Evolutionary conservation across 2,797 vertebrate species (phyloP), one percentile per base, ranked within the genome.

Genomic region (Catharus ustulatus): DNA sequence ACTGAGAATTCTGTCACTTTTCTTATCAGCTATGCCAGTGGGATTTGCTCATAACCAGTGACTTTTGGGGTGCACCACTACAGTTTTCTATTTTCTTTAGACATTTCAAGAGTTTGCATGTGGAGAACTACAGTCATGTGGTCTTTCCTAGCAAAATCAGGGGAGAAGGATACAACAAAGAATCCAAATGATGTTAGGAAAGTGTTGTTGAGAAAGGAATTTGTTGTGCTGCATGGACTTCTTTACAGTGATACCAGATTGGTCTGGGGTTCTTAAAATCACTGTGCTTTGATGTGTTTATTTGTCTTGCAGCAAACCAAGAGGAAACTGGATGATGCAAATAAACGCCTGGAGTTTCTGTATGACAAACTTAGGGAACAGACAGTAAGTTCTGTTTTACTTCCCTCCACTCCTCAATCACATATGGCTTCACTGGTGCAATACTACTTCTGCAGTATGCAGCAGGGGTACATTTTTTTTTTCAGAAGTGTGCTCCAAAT

Each of bases 311-410:
- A 99, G 99, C 99, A 99, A 99, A 99, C 99, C 32, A 99, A 98
- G 98, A 98, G 99, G 97, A 99, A 99, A 95, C 97, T 99, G 21
- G 99, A 99, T 51, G 99, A 99, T 57, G 99, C 99, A 62, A 99
- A 98, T 97, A 99, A 99, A 90, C 99, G 99, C 55, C 96, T 99
- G 94, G 99, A 99, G 85, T 98, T 98, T 81, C 98, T 99, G 0
- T 99, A 99, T 55, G 99, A 99, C 97, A 99, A 99, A 97, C 98
- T 99, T 83, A 97, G 99, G 96, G 99, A 99, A 89, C 98, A 99
- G 97, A 98, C 98, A n/a, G 99, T 99, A 98, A 99, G 99, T 98
- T 78, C 32, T 80, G 13, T 1, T 91, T 85, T 76, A 36, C 11
- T 34, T 42, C 11, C 34, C 20, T 36, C 3, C 13, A 16, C 2